A percentile compares a stretch with the other conserved stretches of the same genome.
phyloP scores from a whole-genome alignment of 2,888 invertebrate genomes.

The Dasysyrphus tricinctus region DNA sequence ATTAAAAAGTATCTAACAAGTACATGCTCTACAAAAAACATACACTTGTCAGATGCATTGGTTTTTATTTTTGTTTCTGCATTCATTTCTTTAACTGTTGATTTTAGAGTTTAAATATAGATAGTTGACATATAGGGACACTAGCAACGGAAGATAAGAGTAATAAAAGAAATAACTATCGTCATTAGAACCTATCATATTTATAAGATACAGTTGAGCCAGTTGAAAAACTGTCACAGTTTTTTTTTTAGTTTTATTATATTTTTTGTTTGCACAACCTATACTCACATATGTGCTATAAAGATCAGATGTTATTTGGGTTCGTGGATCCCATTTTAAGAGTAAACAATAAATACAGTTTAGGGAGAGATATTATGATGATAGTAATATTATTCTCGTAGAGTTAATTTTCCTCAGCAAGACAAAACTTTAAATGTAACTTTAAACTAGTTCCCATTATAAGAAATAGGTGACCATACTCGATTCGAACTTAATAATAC shows the following conservation, averaged over 20 bases:
- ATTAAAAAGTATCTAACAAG: conserved; percentile 14
- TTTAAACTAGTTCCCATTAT: too few species aligned
- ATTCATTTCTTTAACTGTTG: conserved; percentile 39
- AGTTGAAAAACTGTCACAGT: conserved; percentile 44
- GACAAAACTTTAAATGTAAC: not conserved
- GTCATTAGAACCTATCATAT: conserved; percentile 38
- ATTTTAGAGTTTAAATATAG: conserved; percentile 44
- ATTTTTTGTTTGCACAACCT: conserved; percentile 46
- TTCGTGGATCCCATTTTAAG: conserved; percentile 35
- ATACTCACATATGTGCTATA: conserved; percentile 39
- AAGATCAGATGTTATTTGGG: conserved; percentile 23
- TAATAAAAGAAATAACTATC: conserved; percentile 11
- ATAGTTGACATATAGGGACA: conserved; percentile 31
- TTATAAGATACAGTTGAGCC: conserved; percentile 51
- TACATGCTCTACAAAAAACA: conserved; percentile 24
- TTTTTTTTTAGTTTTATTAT: conserved; percentile 27
- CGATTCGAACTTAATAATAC: too few species aligned
- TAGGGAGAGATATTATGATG: conserved; percentile 34
- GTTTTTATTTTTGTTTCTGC: conserved; percentile 4
- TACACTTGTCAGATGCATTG: conserved; percentile 42
- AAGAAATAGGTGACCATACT: too few species aligned
- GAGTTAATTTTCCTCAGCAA: not conserved
- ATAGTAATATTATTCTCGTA: conserved; percentile 1
- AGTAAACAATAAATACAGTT: conserved; percentile 30
- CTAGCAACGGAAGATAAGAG: conserved; percentile 16